Evolutionary conservation across 2,113 vertebrate species (phyloP).

Genomic region (Mobula hypostoma): DNA sequence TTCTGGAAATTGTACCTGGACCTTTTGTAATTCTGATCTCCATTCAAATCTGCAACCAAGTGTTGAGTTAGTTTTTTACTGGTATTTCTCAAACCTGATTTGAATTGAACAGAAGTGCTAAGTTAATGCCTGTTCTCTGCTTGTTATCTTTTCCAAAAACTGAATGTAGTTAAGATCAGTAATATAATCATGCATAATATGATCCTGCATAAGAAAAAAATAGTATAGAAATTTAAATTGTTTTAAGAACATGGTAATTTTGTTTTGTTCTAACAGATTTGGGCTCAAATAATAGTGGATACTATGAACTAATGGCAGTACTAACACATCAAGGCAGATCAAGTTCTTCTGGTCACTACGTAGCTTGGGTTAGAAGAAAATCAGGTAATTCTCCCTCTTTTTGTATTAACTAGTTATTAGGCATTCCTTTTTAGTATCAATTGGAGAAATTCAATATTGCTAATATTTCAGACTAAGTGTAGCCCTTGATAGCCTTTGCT

Average conservation of each 20-base stretch:
- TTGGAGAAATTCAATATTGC: background rate
- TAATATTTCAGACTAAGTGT: background rate
- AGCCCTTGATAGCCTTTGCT: background rate
- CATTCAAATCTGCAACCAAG: background rate
- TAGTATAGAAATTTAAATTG: background rate
- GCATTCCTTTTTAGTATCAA: background rate
- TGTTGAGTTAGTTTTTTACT: background rate
- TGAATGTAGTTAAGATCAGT: background rate
- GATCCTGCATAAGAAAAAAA: too few species aligned
- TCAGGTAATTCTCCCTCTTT: conserved; percentile 64
- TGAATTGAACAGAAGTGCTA: background rate
- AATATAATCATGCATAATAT: background rate
- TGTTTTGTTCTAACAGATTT: conserved; percentile 58
- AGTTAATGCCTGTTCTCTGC: background rate
- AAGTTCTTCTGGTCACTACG: conserved; percentile 94
- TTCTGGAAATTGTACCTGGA: too few species aligned
- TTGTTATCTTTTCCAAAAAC: background rate
- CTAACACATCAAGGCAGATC: conserved; percentile 95
- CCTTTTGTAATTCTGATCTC: background rate
- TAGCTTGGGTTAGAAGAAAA: conserved; percentile 98
- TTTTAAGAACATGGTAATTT: background rate
- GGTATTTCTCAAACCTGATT: background rate
- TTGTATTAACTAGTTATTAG: background rate
- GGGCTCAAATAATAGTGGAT: conserved; percentile 93
- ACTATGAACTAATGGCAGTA: conserved; percentile 94